Conservation (phyloP, 2,797 vertebrate species). For the Coracias cyanogaster region DNA sequence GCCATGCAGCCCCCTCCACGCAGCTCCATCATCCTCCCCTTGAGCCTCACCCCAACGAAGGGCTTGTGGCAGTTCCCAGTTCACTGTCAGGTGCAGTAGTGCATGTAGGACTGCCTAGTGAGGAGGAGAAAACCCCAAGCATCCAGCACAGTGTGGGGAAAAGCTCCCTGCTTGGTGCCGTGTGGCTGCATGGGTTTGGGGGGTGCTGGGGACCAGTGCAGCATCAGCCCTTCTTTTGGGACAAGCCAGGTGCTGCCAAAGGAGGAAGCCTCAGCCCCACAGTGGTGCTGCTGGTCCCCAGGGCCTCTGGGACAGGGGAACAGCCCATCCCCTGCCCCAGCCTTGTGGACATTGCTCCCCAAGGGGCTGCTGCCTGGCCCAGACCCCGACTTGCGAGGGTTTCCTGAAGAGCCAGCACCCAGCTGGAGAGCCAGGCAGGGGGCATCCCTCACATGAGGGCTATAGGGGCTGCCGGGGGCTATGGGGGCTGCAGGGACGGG, state of each 20-base stretch:
- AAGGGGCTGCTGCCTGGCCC: background rate
- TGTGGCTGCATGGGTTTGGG: fast-evolving
- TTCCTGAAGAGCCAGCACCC: background rate
- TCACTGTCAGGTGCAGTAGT: fast-evolving
- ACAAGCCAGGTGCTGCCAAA: background rate
- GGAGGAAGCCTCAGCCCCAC: background rate
- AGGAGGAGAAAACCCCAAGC: background rate
- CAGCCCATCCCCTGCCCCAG: fast-evolving
- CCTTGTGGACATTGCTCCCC: fast-evolving
- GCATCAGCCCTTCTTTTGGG: background rate
- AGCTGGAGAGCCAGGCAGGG: background rate
- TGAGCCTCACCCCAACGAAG: background rate
- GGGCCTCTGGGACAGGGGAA: background rate
- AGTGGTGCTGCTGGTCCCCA: background rate
- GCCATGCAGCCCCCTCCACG: fast-evolving
- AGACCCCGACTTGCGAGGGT: background rate
- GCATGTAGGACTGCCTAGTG: background rate
- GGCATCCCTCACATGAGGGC: fast-evolving
- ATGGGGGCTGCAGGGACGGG: fast-evolving
- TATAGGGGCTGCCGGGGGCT: fast-evolving
- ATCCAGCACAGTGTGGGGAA: fast-evolving
- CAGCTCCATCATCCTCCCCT: background rate
- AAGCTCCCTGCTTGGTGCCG: fast-evolving
- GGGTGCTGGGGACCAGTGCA: fast-evolving
- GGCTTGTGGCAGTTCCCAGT: background rate